phyloP scores from a whole-genome alignment of 2,113 vertebrate genomes.

The Hyperoodon ampullatus region DNA sequence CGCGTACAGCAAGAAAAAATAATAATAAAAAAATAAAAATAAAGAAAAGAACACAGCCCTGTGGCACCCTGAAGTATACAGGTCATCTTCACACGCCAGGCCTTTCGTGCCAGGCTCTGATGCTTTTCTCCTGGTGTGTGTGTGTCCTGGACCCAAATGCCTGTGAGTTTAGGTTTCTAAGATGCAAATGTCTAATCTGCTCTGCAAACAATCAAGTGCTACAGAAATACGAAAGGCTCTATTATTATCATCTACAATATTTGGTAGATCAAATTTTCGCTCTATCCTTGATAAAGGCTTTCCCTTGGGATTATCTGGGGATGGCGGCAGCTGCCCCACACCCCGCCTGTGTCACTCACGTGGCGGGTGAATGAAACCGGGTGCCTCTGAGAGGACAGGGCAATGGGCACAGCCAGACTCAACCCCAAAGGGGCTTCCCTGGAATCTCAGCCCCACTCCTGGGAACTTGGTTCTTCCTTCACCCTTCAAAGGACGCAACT shows the following conservation, averaged over 20 bases:
- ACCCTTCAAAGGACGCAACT: accelerated
- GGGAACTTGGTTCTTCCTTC: not conserved
- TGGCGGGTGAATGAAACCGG: not conserved
- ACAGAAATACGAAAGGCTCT: not conserved
- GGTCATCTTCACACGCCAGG: not conserved
- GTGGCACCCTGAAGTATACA: accelerated
- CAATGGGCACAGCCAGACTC: not conserved
- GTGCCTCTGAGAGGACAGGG: not conserved
- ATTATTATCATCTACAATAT: not conserved
- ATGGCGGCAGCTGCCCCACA: not conserved
- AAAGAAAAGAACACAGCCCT: not conserved
- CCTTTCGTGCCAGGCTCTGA: no score
- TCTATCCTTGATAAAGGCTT: not conserved
- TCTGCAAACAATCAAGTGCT: not conserved
- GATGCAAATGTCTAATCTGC: not conserved
- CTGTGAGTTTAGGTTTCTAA: not conserved
- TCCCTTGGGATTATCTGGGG: not conserved
- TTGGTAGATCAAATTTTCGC: not conserved
- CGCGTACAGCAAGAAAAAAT: no score
- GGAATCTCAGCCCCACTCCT: not conserved
- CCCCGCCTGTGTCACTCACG: not conserved
- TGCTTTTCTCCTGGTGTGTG: not conserved
- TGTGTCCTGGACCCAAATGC: not conserved
- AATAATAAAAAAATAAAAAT: no score
- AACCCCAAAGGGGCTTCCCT: not conserved